Evolutionary conservation across 2,113 vertebrate genomes (phyloP).

Genomic region (Sinocyclocheilus anshuiensis): DNA sequence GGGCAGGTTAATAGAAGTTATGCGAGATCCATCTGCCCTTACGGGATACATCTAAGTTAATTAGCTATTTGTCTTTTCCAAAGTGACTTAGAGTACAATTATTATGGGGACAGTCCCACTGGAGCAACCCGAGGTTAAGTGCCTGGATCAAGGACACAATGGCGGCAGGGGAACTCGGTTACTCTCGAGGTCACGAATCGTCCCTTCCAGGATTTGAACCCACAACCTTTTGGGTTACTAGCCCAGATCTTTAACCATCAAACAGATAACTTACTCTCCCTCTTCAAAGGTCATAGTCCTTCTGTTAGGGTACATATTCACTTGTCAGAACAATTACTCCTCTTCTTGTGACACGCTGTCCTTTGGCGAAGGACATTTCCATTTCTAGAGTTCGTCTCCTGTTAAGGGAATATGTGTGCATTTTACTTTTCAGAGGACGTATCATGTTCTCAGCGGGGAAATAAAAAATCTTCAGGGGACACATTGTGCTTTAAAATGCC

Average conservation of each 20-base stretch:
- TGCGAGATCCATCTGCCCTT: background rate
- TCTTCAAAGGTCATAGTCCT: background rate
- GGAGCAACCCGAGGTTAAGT: conserved; percentile 20
- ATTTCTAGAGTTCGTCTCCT: conserved; percentile 11
- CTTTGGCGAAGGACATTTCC: conserved; percentile 28
- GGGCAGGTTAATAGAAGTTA: background rate
- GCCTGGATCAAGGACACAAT: conserved; percentile 35
- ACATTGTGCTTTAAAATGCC: background rate
- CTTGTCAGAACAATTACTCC: conserved; percentile 19
- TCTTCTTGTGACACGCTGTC: background rate
- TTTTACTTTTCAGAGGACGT: conserved; percentile 6
- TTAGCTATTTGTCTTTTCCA: conserved; percentile 44
- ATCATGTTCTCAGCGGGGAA: background rate
- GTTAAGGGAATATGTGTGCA: conserved; percentile 1
- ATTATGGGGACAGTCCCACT: conserved; percentile 26
- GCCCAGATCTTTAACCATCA: conserved; percentile 29
- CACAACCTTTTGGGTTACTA: conserved; percentile 23
- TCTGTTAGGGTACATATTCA: conserved; percentile 13
- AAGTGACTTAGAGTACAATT: conserved; percentile 33
- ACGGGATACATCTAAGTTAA: conserved; percentile 7
- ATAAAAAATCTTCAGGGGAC: conserved; percentile 23
- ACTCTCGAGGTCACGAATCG: background rate
- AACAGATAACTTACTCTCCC: background rate
- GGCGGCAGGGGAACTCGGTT: background rate
- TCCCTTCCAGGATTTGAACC: conserved; percentile 8